Base-by-base conservation (phyloP, 2,113 vertebrate species). In the Cyprinus carpio region DNA sequence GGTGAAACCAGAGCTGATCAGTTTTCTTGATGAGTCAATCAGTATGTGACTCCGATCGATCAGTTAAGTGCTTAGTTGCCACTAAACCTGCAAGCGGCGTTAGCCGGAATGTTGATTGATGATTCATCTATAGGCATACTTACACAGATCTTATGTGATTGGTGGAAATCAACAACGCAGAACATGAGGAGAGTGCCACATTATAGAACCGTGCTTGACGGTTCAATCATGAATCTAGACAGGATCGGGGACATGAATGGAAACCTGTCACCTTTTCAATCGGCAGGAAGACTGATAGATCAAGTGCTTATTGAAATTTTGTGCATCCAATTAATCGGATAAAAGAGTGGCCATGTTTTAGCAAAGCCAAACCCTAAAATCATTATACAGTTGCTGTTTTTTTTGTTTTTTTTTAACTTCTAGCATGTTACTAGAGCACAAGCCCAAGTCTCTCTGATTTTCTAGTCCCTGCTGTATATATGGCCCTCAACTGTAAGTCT, bases 21-120 rank as follows among this genome's bases (percentile, higher is more conserved):
- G 65, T 60, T 76, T 75, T 54, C 77, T 60, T 56, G 37, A 83
- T 79, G 58, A 81, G 37, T 51, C 51, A 69, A 85, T 76, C 75
- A 72, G 40, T 62, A 12, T 4, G 5, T 6, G 75, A 51, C 31
- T 23, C 2, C 5, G 46, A 86, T 81, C 49, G 56, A 86, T 81
- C 34, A 43, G 9, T 80, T 25, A 81, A 77, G 75, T 88, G 76
- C 76, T 86, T 74, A 79, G 43, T 84, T 86, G 75, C 81, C 60
- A 76, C 69, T 76, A 87, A 84, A 76, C 67, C 56, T 60, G 81
- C 75, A 75, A 71, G 54, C 75, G 37, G 6, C 16, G 37, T 84
- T 77, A 34, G 75, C 10, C 3, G 75, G 49, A 56, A 23, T 29
- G 27, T 27, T 83, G 77, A n/a, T 29, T 60, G 71, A 82, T 69